Evolutionary conservation across 2,888 invertebrate species (phyloP).

Genomic region (Mayetiola destructor): DNA sequence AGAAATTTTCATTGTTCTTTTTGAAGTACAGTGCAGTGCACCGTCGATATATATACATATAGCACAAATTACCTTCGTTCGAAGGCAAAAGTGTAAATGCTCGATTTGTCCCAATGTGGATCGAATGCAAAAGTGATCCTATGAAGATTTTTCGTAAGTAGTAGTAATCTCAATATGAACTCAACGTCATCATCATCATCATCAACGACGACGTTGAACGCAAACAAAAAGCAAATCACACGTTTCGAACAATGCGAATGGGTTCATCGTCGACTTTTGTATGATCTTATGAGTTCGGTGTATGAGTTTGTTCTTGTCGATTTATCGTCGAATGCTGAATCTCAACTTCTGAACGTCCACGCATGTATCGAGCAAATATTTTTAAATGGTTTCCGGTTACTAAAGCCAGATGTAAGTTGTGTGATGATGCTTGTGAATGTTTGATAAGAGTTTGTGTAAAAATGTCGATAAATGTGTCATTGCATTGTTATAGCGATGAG

Average conservation of each 20-base stretch:
- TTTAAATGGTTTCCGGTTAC: conserved; percentile 11
- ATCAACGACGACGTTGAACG: background rate
- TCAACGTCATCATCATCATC: background rate
- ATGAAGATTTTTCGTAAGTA: no score
- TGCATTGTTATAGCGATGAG: no score
- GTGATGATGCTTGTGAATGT: no score
- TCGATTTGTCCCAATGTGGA: no score
- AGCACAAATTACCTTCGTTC: no score
- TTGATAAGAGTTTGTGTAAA: no score
- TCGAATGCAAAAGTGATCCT: no score
- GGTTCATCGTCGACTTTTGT: background rate
- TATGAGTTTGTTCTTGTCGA: background rate
- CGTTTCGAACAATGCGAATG: background rate
- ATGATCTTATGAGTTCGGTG: background rate
- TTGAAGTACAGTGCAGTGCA: no score
- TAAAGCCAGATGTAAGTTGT: conserved; percentile 16
- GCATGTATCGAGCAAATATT: conserved; percentile 14
- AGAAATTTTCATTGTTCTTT: no score
- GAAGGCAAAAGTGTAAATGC: no score
- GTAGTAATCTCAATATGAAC: background rate
- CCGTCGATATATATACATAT: no score
- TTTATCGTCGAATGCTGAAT: background rate
- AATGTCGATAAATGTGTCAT: no score
- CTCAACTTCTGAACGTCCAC: conserved; percentile 8
- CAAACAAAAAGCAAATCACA: conserved; percentile 10